Evolutionary conservation across 1,140 invertebrate species (phyloP).

Genomic region (Oncopodura yosiiana): DNA sequence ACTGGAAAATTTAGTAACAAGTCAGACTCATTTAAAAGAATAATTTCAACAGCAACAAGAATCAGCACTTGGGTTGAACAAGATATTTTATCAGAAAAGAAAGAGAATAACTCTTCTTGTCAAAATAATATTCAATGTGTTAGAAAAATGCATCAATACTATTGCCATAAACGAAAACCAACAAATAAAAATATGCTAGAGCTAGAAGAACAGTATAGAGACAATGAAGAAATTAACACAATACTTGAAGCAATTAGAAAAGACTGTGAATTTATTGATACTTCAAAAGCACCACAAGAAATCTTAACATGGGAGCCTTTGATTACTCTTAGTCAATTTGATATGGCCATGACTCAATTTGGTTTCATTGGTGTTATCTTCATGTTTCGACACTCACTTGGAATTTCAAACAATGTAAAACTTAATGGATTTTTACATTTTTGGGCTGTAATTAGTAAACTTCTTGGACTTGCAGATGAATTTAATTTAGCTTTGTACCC

Average conservation of each 20-base stretch:
- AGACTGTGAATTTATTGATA: slow-evolving; percentile 18
- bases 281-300: slow-evolving; percentile 11
- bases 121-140: slow-evolving; percentile 8
- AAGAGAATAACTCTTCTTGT: no score
- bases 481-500: slow-evolving; percentile 28
- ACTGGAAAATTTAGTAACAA: slow-evolving; percentile 8
- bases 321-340: slow-evolving; percentile 28
- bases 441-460: slow-evolving; percentile 24
- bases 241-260: slow-evolving; percentile 8
- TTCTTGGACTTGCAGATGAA: slow-evolving; percentile 28
- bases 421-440: slow-evolving; percentile 25
- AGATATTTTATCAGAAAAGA: slow-evolving; percentile 9
- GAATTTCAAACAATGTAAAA: slow-evolving; percentile 9
- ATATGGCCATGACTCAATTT: slow-evolving; percentile 31
- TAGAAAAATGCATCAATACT: slow-evolving; percentile 11
- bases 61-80: slow-evolving; percentile 10
- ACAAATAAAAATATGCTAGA: background rate
- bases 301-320: slow-evolving; percentile 18
- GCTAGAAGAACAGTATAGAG: background rate
- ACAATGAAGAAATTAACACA: background rate
- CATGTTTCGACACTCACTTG: slow-evolving; percentile 18
- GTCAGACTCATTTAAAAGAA: background rate
- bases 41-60: slow-evolving; percentile 5
- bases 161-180: background rate
- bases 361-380: slow-evolving; percentile 29